These are phyloP conservation scores for Agrypnus murinus DNA, from an alignment of 2,888 invertebrate genomes.

Conservation along the genomic window DNA sequence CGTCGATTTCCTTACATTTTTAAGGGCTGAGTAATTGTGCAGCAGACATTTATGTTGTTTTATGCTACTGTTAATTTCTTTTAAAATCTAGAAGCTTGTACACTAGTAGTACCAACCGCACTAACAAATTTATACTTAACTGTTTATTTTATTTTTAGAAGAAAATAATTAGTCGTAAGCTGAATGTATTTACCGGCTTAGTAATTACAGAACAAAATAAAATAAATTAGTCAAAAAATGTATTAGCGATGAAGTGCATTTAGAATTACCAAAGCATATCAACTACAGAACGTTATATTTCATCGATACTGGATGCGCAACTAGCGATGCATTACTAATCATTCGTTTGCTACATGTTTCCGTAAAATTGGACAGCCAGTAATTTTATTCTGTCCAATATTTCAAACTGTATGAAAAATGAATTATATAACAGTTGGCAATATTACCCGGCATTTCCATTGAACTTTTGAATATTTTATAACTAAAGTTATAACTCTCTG, in stretches of 20 bases:
- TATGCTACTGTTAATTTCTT: no score
- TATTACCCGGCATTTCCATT: conserved; percentile 37
- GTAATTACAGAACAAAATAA: neutral
- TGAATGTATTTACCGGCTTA: no score
- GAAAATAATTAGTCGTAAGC: no score
- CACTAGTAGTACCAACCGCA: no score
- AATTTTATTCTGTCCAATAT: conserved; percentile 36
- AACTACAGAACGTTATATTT: conserved; percentile 17
- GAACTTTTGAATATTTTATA: conserved; percentile 44
- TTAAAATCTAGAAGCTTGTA: no score
- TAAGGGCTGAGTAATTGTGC: no score
- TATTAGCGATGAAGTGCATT: neutral
- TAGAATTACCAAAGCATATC: conserved; percentile 22
- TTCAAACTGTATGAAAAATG: conserved; percentile 34
- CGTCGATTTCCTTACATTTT: no score
- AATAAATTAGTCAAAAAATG: neutral
- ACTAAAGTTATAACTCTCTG: conserved; percentile 18
- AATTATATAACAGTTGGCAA: conserved; percentile 42
- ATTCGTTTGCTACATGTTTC: conserved; percentile 30
- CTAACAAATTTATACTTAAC: no score
- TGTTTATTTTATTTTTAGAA: no score
- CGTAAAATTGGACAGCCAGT: conserved; percentile 40
- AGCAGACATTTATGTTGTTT: no score
- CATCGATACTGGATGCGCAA: conserved; percentile 31
- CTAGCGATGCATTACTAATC: conserved; percentile 42